Base-by-base conservation (phyloP, 2,888 invertebrate genomes). In the Oscheius sp. region DNA sequence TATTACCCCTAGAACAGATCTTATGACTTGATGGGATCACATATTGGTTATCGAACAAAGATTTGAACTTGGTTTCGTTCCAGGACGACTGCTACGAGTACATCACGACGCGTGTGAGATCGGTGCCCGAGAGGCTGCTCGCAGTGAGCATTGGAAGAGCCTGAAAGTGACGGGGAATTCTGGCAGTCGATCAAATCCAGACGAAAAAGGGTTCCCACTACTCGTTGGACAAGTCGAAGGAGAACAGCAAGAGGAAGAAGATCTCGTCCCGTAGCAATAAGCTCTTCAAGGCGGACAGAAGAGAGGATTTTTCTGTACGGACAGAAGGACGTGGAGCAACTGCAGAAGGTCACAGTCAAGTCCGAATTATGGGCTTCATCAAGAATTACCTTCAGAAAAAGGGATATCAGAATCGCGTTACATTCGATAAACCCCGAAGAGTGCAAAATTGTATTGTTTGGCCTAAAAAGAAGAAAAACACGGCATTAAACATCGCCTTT, bases 401-500 rank as follows among this genome's bases (percentile, higher is more conserved):
- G 42, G 33, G 33, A 57, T 32, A 57, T 57, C 63, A 48, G 21
- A 21, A 63, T 13, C 48, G 63, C 63, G 50, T 29, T 63, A 63
- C 50, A 35, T 63, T 48, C 21, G 4, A 42, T 32, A 32, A 63
- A 42, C 7, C 42, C 53, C 7, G 7, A 42, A 42, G 42, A 42
- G 42, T 42, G 42, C 42, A 42, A 42, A 21, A 42, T 42, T 5
- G 42, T 53, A 21, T 53, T 53, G 3, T 53, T 68, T 35, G n/a
- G 32, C 48, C 33, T 65, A 65, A 33, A 50, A 65, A 65, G 47
- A 65, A 1, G 2, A 13, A 65, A 21, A 32, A 2, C 10, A 47
- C 3, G 9, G 2, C 21, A 10, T 37, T 60, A 74, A 7, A 60
- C 62, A 47, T 74, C 74, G 13, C 74, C 74, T 55, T 74, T 74